A percentile compares a stretch with the other conserved stretches of the same genome.
These are phyloP conservation scores for Caranx melampygus DNA, from an alignment of 2,113 vertebrate genomes.

Conservation along the genomic window DNA sequence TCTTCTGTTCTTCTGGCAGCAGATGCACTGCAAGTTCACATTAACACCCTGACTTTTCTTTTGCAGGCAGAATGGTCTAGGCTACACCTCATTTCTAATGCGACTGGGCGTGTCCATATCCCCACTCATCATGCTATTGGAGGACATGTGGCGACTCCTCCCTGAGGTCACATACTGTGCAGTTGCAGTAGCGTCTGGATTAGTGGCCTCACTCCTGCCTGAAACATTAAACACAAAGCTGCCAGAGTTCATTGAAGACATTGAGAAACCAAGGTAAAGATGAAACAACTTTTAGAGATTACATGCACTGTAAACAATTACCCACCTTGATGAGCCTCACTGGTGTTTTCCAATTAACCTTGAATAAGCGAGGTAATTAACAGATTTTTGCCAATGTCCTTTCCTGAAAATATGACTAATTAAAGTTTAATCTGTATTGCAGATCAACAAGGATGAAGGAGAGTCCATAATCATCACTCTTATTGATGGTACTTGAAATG, in stretches of 20 bases:
- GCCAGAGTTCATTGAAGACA: constrained; percentile 87
- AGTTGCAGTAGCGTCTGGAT: constrained; percentile 79
- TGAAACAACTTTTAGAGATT: not conserved
- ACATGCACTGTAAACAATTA: constrained; percentile 15
- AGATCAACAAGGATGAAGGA: constrained; percentile 42
- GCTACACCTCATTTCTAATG: constrained; percentile 84
- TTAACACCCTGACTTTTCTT: constrained; percentile 2
- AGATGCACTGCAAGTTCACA: not conserved
- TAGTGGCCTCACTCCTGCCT: constrained; percentile 81
- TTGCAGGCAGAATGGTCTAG: constrained; percentile 89
- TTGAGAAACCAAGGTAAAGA: constrained; percentile 84
- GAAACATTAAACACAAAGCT: constrained; percentile 84
- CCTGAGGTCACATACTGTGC: constrained; percentile 81
- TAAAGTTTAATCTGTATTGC: constrained; percentile 32
- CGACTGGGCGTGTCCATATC: constrained; percentile 86
- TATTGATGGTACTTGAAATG: not conserved
- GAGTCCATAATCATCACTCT: constrained; percentile 18
- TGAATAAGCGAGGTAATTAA: not conserved
- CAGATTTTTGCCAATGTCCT: not conserved
- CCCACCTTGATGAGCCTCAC: not conserved
- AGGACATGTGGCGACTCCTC: constrained; percentile 84
- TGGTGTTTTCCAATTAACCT: constrained; percentile 14
- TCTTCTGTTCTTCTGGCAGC: not conserved
- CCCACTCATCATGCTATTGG: constrained; percentile 85
- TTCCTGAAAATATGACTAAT: constrained; percentile 11